Percentiles rank a stretch among this genome's conserved stretches.
phyloP scores from a whole-genome alignment of 1,140 invertebrate species.

The Dreissena rostriformis region DNA sequence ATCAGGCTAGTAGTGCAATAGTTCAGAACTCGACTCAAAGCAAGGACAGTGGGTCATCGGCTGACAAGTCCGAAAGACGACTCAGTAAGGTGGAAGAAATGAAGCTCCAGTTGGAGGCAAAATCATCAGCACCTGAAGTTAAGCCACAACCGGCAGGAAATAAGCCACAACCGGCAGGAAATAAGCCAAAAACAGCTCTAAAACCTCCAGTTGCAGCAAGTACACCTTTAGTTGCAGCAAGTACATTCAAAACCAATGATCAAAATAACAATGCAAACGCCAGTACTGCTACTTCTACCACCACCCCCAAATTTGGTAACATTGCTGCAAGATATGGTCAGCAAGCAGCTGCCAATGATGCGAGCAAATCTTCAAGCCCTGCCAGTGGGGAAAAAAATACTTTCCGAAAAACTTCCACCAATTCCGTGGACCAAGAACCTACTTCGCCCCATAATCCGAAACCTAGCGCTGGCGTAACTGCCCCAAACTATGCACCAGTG shows the following conservation, averaged over 20 bases:
- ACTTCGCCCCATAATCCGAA: not conserved
- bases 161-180: too few relatives aligned
- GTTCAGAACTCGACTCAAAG: too few relatives aligned
- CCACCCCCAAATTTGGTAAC: not conserved
- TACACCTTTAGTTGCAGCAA: not conserved
- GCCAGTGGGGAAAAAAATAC: not conserved
- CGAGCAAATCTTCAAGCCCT: not conserved
- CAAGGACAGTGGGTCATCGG: too few relatives aligned
- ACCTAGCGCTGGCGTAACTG: not conserved
- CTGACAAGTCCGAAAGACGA: too few relatives aligned
- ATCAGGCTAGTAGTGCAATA: too few relatives aligned
- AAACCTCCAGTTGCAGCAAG: not conserved
- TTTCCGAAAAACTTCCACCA: not conserved
- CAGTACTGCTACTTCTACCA: too few relatives aligned
- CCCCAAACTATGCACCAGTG: not conserved
- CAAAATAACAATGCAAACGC: slow-evolving; percentile 3
- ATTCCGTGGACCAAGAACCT: not conserved
- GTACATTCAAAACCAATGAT: not conserved
- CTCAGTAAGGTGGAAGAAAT: too few relatives aligned
- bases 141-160: too few relatives aligned
- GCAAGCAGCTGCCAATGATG: not conserved
- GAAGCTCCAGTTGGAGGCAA: too few relatives aligned
- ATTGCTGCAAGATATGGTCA: not conserved
- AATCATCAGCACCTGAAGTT: too few relatives aligned
- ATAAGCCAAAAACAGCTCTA: not conserved